These are phyloP conservation scores for Octonoba sinensis DNA, from an alignment of 2,888 invertebrate genomes.

Conservation along the genomic window DNA sequence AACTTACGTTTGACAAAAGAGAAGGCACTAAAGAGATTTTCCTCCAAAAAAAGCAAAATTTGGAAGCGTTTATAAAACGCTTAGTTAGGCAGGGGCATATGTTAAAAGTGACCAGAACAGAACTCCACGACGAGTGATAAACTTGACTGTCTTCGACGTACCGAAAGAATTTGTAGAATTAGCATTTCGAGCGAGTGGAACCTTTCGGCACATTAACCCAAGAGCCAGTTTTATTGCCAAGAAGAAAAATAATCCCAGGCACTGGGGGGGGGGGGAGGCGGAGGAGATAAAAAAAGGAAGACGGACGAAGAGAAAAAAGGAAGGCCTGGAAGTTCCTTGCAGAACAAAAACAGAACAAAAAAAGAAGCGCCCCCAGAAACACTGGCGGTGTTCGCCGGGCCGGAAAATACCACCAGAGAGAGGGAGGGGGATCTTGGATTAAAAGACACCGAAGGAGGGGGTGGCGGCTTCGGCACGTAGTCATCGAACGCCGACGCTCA, in stretches of 20 bases:
- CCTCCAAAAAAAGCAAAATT: too few relatives aligned
- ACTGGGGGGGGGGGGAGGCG: background rate
- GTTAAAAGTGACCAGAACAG: too few relatives aligned
- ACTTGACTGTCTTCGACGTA: too few relatives aligned
- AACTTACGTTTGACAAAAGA: too few relatives aligned
- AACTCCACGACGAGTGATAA: too few relatives aligned
- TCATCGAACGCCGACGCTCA: slow-evolving; percentile 56
- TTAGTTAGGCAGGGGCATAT: too few relatives aligned
- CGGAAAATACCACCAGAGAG: slow-evolving; percentile 65
- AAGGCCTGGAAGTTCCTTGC: slow-evolving; percentile 31
- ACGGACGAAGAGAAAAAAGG: slow-evolving; percentile 19
- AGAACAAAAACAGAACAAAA: slow-evolving; percentile 20
- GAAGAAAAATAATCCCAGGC: background rate
- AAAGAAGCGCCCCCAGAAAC: slow-evolving; percentile 9
- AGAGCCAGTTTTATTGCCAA: background rate
- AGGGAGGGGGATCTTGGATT: slow-evolving; percentile 43
- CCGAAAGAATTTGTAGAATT: too few relatives aligned
- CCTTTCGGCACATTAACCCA: too few relatives aligned
- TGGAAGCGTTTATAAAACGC: too few relatives aligned
- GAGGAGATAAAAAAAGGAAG: slow-evolving; percentile 14
- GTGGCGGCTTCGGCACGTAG: slow-evolving; percentile 21
- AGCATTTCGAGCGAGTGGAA: too few relatives aligned
- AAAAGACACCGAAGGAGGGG: slow-evolving; percentile 52
- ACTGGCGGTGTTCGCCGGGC: slow-evolving; percentile 43
- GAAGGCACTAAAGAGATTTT: too few relatives aligned